Conservation (phyloP, 2,888 invertebrate genomes). For the Schrankia costaestrigalis region DNA sequence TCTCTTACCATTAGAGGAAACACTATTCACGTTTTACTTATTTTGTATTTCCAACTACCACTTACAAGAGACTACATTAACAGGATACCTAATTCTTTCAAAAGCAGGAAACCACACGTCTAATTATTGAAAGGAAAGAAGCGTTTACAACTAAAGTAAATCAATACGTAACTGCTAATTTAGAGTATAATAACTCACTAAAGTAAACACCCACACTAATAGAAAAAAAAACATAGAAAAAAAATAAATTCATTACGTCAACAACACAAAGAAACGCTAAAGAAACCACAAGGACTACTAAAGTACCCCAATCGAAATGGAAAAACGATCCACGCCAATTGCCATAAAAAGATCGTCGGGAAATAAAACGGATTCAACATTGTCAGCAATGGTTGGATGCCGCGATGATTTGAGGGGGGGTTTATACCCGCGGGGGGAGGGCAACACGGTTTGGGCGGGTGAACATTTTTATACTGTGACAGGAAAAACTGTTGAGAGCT, state of each 20-base stretch:
- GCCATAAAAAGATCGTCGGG: constrained; percentile 75
- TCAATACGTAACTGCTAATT: no score
- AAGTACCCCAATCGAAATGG: constrained; percentile 69
- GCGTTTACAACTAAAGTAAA: no score
- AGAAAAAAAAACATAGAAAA: constrained; percentile 28
- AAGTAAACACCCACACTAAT: no score
- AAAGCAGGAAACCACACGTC: no score
- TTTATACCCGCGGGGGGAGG: constrained; percentile 31
- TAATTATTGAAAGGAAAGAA: no score
- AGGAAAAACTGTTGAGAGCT: constrained; percentile 52
- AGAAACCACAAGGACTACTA: constrained; percentile 41
- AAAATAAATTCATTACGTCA: constrained; percentile 11
- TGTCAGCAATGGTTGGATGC: constrained; percentile 62
- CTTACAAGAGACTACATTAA: no score
- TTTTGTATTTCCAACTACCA: no score
- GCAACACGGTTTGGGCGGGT: constrained; percentile 76
- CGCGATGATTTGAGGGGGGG: constrained; percentile 27
- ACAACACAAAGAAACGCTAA: constrained; percentile 28
- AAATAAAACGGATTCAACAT: constrained; percentile 71
- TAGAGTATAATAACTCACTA: no score
- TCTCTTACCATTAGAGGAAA: no score
- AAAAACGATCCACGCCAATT: constrained; percentile 70
- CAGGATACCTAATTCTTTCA: no score
- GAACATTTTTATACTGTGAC: constrained; percentile 63
- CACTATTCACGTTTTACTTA: no score